phyloP scores from a whole-genome alignment of 2,113 vertebrate species.

The Andinoacara biseriatus region DNA sequence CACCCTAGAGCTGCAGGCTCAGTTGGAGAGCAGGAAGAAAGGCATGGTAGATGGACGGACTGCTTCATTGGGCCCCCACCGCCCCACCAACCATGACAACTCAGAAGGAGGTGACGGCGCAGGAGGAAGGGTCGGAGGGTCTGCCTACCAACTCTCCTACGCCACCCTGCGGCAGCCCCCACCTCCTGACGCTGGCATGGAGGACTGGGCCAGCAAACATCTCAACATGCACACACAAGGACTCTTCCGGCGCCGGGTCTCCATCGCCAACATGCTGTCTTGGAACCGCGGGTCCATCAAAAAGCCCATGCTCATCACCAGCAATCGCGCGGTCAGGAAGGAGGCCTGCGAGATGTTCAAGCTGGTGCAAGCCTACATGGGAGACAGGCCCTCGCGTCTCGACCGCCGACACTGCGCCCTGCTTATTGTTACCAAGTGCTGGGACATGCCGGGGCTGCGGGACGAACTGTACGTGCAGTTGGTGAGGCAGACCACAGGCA shows the following conservation, averaged over 20 bases:
- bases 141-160: constrained; percentile 80
- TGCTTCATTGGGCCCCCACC: constrained; percentile 72
- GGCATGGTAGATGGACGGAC: constrained; percentile 66
- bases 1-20: constrained; percentile 77
- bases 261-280: constrained; percentile 91
- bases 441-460: constrained; percentile 87
- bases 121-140: constrained; percentile 46
- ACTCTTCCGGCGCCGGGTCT: constrained; percentile 89
- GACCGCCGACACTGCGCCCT: constrained; percentile 86
- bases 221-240: constrained; percentile 93
- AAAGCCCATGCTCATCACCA: constrained; percentile 92
- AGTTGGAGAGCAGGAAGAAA: constrained; percentile 78
- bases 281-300: constrained; percentile 91
- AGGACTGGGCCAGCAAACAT: constrained; percentile 92
- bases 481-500: constrained; percentile 90
- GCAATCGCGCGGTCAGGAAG: constrained; percentile 85
- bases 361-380: constrained; percentile 92
- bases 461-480: constrained; percentile 92
- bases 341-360: constrained; percentile 94
- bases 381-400: constrained; percentile 87
- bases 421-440: constrained; percentile 88
- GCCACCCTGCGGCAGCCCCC: constrained; percentile 85
- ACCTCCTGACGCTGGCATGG: constrained; percentile 85
- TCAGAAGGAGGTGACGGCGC: constrained; percentile 58
- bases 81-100: constrained; percentile 51